Base-by-base conservation (phyloP, 53 echinoderm and acorn worm genomes). In the Crossaster papposus region DNA sequence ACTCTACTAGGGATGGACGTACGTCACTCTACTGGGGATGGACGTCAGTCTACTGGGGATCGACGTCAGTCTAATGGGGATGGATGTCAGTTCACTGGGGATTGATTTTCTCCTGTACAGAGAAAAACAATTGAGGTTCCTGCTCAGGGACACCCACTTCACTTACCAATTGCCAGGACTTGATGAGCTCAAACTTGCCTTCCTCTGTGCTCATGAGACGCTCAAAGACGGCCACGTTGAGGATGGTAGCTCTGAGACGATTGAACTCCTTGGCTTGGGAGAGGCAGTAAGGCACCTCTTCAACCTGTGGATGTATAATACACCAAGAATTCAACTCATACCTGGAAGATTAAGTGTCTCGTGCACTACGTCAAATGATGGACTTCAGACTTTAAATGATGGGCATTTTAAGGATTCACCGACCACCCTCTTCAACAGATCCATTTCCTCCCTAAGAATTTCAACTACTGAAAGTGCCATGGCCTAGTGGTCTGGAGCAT, bases 101-200 rank as follows among this genome's bases (percentile, higher is more conserved):
- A 44, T 44, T 0, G 0, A 0, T 0, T n/a, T n/a, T n/a, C n/a
- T n/a, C 28, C 28, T n/a, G 24, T 10, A 28, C 29, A 20, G 68
- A 68, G 28, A 68, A 28, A 68, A 23, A 12, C 15, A 68, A 68
- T 68, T 10, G 28, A n/a, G 28, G 68, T 11, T 9, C 68, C 28
- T 68, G 68, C 68, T 68, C 3, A 26, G 3, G 68, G 68, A 68
- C 68, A 68, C 68, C 26, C 9, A 0, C 68, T 1, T 15, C 26
- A n/a, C 96, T 89, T 90, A 96, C 96, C 88, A 93, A 68, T 54
- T 90, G 86, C 94, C 96, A 96, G 4, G 94, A 81, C 70, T 93
- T 94, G 36, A 93, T 95, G 82, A 96, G 93, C 79, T 96, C 90
- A 82, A 96, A 96, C 38, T 93, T 96, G n/a, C 96, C 96, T 14